Conservation (phyloP, 2,113 vertebrate species). For the Pipa parva region DNA sequence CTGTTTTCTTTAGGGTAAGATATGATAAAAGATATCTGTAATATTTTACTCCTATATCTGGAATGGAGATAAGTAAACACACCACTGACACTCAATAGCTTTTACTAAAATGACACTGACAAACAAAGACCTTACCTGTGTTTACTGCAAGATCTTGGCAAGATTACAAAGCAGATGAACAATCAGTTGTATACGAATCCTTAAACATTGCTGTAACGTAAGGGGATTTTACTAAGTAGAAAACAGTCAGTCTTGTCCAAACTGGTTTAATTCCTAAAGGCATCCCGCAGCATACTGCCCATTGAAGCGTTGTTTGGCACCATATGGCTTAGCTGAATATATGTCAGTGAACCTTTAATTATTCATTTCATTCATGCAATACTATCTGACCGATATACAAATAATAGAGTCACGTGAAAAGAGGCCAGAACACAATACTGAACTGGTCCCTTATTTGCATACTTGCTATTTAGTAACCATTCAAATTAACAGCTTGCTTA, state of each 20-base stretch:
- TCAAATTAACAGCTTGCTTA: neutral
- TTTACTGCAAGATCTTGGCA: no score
- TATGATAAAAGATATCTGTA: no score
- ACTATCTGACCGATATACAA: constrained; percentile 50
- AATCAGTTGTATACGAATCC: no score
- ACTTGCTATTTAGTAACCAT: neutral
- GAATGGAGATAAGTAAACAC: no score
- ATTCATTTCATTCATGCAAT: constrained; percentile 60
- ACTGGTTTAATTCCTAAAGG: neutral
- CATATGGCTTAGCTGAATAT: constrained; percentile 42
- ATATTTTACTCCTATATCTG: no score
- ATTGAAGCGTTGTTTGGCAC: constrained; percentile 40
- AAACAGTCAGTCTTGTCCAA: neutral
- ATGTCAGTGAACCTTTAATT: constrained; percentile 57
- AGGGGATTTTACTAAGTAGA: no score
- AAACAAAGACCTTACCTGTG: no score
- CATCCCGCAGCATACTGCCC: neutral
- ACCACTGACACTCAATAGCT: no score
- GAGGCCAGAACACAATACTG: neutral
- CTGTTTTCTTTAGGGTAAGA: no score
- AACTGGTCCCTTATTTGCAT: neutral
- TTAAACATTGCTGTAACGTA: no score
- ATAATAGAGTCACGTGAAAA: constrained; percentile 37
- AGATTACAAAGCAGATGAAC: no score
- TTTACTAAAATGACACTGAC: no score